Base-by-base conservation (phyloP, 2,888 invertebrate genomes). In the Drosophila macrospina region DNA sequence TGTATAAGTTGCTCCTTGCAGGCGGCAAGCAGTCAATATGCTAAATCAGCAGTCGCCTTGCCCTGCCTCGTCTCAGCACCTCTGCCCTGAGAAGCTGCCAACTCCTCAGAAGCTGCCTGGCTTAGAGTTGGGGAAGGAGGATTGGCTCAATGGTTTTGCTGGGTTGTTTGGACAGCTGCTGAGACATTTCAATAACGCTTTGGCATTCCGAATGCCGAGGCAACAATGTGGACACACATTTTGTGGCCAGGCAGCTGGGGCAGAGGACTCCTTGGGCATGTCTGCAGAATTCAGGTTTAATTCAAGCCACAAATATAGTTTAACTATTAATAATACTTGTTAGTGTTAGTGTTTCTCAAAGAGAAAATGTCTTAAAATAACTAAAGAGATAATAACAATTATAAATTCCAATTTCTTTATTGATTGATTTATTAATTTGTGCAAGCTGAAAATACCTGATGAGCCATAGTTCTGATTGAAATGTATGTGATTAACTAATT, bases 1-100 rank as follows among this genome's bases (percentile, higher is more conserved):
- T 90, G 74, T 89, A 89, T 87, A 89, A 89, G 87, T 89, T 82
- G 81, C 82, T 86, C 69, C 86, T 86, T 74, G 83, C 70, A 51
- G 51, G 51, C 51, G 51, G 51, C 60, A 52, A 51, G 51, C 74
- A 89, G 89, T 89, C 89, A 89, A 89, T 89, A 89, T 80, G 86
- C 86, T 87, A 87, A 87, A 78, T 82, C 86, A 82, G 82, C 86
- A 86, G 74, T 70, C 75, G 70, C 63, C 86, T 59, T 26, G 11
- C 61, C 86, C 56, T 26, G 11, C 13, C 42, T 11, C 15, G 16
- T 24, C 32, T 28, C 34, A 7, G 10, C 30, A 11, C 32, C 20
- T 11, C 13, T 8, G 4, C 8, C 28, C 4, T 11, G 5, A 5
- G n/a, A n/a, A n/a, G n/a, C n/a, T n/a, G n/a, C 10, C 2, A 3